phyloP scores from a whole-genome alignment of 2,113 vertebrate species.

The Brevimyrus niger region DNA sequence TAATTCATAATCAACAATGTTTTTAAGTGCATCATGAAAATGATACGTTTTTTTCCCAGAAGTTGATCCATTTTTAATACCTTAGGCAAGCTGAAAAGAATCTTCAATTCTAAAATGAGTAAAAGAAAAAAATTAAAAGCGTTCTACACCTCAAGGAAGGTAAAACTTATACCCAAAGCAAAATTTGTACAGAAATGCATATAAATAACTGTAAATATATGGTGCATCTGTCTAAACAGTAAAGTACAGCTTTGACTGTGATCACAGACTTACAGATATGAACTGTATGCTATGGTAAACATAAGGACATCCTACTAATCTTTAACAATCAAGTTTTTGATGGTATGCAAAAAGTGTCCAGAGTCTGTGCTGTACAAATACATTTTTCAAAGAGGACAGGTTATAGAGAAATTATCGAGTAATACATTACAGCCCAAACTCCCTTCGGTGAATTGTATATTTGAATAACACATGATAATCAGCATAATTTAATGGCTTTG shows the following conservation, averaged over 20 bases:
- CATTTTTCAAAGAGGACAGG: not conserved
- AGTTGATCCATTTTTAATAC: not conserved
- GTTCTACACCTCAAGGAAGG: not conserved
- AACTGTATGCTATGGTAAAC: not conserved
- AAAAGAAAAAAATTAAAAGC: not conserved
- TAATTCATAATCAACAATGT: not conserved
- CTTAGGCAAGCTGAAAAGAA: too few relatives aligned
- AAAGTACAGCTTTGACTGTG: not conserved
- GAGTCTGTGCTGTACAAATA: not conserved
- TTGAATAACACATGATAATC: not conserved
- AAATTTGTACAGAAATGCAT: not conserved
- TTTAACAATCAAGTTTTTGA: not conserved
- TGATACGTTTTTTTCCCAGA: not conserved
- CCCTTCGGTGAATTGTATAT: not conserved
- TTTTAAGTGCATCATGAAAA: not conserved
- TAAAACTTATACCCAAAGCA: not conserved
- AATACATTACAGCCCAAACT: not conserved
- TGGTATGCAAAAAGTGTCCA: not conserved
- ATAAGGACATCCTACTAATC: not conserved
- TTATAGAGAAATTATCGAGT: not conserved
- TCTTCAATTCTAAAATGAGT: not conserved
- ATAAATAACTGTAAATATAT: not conserved
- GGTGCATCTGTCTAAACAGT: not conserved
- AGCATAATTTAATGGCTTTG: not conserved
- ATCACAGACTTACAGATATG: not conserved